Base-by-base conservation (phyloP, 2,113 vertebrate species). In the Muscicapa adusta region DNA sequence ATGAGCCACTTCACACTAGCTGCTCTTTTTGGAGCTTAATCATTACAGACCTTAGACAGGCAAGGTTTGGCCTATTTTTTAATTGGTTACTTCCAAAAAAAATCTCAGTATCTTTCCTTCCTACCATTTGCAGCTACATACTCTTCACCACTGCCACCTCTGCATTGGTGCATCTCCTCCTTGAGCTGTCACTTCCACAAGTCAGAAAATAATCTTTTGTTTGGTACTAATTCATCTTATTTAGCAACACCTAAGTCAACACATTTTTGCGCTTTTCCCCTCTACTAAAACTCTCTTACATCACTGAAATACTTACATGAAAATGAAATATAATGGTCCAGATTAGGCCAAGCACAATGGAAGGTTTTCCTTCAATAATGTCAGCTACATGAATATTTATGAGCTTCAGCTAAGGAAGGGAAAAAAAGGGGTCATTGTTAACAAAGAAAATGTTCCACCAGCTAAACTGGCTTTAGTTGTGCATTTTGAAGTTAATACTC, bases 281-380 rank as follows among this genome's bases (percentile, higher is more conserved):
- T 80, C 40, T 34, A 28, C 48, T 71, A 85, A 80, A 86, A 54
- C 42, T 80, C 51, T 38, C 51, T 74, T 23, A 26, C 20, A 66
- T 85, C 1, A 2, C 73, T 77, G 62, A 89, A 95, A 84, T 93
- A 98, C 99, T 98, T 95, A 99, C 99, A 65, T 99, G 99, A 93
- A 99, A 99, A 98, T 99, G 99, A 67, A 99, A 97, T 89, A 99
- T 99, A 97, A 99, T 98, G 53, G 98, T 99, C 99, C 99, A 99
- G 94, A 99, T 98, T 57, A 99, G 98, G 85, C 99, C 99, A 92
- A 99, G 98, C 96, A 99, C 98, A 97, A 99, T 99, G 95, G 99
- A 99, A 57, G 99, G 99, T 83, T 98, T 99, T 42, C 99, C 99
- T 79, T 99, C 98, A 63, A 99, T 97, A 83, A 99, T 99, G 96